A percentile compares a stretch with the other conserved stretches of the same genome.
These are phyloP conservation scores for Euthynnus affinis DNA, from an alignment of 2,797 vertebrate species.

Conservation along the genomic window DNA sequence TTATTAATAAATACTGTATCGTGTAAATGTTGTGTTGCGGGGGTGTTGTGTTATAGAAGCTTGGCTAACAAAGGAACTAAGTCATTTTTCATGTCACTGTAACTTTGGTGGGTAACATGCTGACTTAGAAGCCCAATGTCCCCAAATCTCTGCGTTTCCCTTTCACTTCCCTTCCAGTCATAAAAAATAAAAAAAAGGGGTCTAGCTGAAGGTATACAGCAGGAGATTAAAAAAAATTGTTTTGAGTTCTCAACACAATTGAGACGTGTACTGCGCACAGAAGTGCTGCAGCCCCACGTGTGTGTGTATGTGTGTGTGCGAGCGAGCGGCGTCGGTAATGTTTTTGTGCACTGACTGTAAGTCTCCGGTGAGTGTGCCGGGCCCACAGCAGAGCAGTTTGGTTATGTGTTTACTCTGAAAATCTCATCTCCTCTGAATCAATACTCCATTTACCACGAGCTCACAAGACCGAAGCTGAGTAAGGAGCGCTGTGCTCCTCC, in stretches of 20 bases:
- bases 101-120: neutral
- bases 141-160: neutral
- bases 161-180: neutral
- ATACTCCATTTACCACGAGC: slow-evolving; percentile 76
- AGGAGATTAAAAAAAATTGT: slow-evolving; percentile 31
- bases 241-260: slow-evolving; percentile 21
- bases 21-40: too few species aligned
- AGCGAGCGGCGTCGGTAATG: slow-evolving; percentile 22
- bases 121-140: too few species aligned
- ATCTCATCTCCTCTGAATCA: slow-evolving; percentile 79
- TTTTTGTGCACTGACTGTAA: slow-evolving; percentile 35
- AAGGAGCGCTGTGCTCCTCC: slow-evolving; percentile 33
- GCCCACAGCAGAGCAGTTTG: slow-evolving; percentile 52
- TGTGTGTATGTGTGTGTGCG: too few species aligned
- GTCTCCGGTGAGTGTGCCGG: slow-evolving; percentile 44
- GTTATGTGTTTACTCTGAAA: slow-evolving; percentile 77
- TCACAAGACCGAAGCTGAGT: slow-evolving; percentile 48
- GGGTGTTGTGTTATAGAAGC: too few species aligned
- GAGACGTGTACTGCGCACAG: slow-evolving; percentile 18
- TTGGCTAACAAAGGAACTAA: neutral
- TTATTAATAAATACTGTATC: too few species aligned
- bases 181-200: too few species aligned
- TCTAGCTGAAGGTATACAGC: neutral
- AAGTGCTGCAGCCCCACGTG: neutral
- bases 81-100: neutral